Percentiles rank a stretch among this genome's conserved stretches.
These are phyloP conservation scores for Gallirallus australis DNA, from an alignment of 2,797 vertebrate species.

Conservation along the genomic window DNA sequence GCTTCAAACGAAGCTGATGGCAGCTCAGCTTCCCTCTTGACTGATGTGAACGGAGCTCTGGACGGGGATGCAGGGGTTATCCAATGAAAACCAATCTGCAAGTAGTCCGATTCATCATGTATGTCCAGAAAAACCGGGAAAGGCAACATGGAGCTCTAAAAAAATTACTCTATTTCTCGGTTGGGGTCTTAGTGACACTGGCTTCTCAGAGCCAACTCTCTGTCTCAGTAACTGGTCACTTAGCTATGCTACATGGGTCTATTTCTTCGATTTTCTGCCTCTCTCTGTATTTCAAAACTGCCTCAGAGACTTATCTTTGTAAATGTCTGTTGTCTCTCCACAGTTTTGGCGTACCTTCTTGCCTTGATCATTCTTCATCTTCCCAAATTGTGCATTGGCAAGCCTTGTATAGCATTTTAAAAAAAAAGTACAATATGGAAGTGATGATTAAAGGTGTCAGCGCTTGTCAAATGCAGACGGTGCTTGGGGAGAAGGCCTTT, in stretches of 20 bases:
- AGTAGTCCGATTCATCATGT: neutral
- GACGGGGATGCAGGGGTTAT: neutral
- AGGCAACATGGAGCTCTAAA: neutral
- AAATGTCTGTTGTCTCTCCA: neutral
- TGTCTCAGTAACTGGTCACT: neutral
- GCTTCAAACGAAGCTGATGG: neutral
- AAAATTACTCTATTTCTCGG: neutral
- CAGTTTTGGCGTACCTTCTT: neutral
- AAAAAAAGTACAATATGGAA: neutral
- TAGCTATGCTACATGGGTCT: neutral
- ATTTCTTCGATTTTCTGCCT: conserved; percentile 6
- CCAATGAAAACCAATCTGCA: neutral
- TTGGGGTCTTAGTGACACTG: neutral
- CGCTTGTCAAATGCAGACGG: neutral
- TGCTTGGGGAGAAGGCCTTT: neutral
- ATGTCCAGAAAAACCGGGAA: neutral
- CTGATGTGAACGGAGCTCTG: accelerated
- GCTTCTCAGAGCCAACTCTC: neutral
- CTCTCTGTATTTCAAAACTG: neutral
- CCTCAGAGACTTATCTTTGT: conserved; percentile 13
- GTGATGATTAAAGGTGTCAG: conserved; percentile 1
- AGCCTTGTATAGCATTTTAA: neutral
- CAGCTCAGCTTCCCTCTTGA: neutral
- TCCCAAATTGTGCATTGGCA: conserved; percentile 24
- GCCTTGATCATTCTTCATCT: conserved; percentile 60